phyloP scores from a whole-genome alignment of 2,888 invertebrate species.

The Escarpia spicata region DNA sequence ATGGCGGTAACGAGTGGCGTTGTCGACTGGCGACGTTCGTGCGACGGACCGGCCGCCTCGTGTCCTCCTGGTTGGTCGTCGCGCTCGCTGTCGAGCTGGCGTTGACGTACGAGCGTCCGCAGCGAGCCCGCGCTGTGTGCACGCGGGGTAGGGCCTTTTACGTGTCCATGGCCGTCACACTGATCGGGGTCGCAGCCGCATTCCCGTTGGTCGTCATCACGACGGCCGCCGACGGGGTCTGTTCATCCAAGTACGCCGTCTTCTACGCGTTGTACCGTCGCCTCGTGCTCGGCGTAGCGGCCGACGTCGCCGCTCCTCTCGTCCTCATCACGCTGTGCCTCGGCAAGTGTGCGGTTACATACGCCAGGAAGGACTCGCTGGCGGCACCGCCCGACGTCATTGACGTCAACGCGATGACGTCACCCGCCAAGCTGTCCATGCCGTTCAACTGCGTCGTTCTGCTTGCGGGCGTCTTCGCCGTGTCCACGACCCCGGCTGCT shows the following conservation, averaged over 20 bases:
- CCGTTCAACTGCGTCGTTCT: conserved; percentile 25
- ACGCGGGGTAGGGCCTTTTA: conserved; percentile 34
- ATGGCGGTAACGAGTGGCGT: conserved; percentile 36
- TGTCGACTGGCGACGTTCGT: conserved; percentile 37
- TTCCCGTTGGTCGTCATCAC: conserved; percentile 40
- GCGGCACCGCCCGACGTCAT: not conserved
- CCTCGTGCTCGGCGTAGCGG: conserved; percentile 34
- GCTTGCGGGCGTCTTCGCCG: conserved; percentile 27
- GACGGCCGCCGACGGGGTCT: not conserved
- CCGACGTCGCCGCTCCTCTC: conserved; percentile 30
- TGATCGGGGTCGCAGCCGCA: conserved; percentile 36
- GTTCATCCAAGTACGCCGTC: conserved; percentile 36
- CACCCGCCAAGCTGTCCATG: not conserved
- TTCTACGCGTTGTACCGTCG: conserved; percentile 36
- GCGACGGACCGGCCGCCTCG: conserved; percentile 24
- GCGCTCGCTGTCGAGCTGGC: conserved; percentile 37
- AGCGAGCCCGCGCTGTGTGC: conserved; percentile 23
- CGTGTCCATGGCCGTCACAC: conserved; percentile 35
- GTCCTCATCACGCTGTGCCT: conserved; percentile 33
- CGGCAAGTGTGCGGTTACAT: not conserved
- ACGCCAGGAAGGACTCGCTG: not conserved
- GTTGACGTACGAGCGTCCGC: conserved; percentile 24
- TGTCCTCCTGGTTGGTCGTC: conserved; percentile 39
- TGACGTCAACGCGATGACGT: not conserved
- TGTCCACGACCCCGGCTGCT: conserved; percentile 29